phyloP scores from a whole-genome alignment of 92 coral and sea anemone genomes.

The Epizoanthus rinbou region DNA sequence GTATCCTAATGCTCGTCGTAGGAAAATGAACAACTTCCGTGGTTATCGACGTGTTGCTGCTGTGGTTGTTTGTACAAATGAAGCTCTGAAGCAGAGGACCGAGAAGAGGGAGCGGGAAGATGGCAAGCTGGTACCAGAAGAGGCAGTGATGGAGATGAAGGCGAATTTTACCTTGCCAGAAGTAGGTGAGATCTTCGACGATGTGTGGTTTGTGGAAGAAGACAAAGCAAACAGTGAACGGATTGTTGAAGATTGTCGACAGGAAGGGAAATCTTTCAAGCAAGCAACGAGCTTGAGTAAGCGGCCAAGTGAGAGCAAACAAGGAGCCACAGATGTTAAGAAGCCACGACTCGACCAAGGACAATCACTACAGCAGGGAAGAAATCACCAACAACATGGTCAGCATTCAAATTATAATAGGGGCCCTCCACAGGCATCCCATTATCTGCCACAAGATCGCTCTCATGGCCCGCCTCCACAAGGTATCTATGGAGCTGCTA shows the following conservation, averaged over 20 bases:
- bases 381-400: constrained; percentile 7
- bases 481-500: constrained; percentile 23
- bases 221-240: constrained; percentile 57
- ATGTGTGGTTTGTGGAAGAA: constrained; percentile 95
- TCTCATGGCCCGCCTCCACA: constrained; percentile 36
- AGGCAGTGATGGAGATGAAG: constrained; percentile 95
- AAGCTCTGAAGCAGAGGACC: constrained; percentile 76
- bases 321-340: constrained; percentile 19
- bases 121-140: constrained; percentile 90
- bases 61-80: constrained; percentile 78
- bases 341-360: constrained; percentile 16
- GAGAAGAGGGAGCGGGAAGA: constrained; percentile 75
- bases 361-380: constrained; percentile 1
- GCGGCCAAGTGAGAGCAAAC: constrained; percentile 35
- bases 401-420: neutral
- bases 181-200: constrained; percentile 82
- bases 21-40: constrained; percentile 84
- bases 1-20: constrained; percentile 88
- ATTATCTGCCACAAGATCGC: constrained; percentile 4
- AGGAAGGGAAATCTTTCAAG: constrained; percentile 76
- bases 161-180: constrained; percentile 89
- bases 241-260: constrained; percentile 73
- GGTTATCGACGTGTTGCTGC: constrained; percentile 81
- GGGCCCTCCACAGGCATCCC: constrained; percentile 15
- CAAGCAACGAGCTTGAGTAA: constrained; percentile 45